Evolutionary conservation across 2,113 vertebrate species (phyloP), one percentile per base, ranked within the genome.

Genomic region (Neolamprologus ventralis): DNA sequence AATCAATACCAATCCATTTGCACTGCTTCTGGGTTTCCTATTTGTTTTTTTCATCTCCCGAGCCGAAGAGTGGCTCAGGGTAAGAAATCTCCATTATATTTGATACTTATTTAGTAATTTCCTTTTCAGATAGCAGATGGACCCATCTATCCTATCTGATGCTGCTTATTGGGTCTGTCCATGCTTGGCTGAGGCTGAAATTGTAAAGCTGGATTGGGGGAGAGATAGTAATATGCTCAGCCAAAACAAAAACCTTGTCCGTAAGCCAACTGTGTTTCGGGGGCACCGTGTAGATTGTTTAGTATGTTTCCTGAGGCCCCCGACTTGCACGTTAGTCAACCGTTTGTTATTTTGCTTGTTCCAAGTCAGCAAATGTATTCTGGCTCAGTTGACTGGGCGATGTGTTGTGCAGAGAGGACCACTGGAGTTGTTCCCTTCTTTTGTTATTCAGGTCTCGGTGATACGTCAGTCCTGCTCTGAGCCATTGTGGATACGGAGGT

Each of bases 341-440:
- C 87, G 55, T 53, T 82, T 89, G 86, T 85, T 87, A 86, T 92
- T 88, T 55, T 87, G 81, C 93, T 93, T 93, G 90, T 89, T 86
- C 86, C 83, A 63, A 95, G 88, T 94, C 94, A 95, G 94, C 93
- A 95, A 87, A 93, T 94, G 93, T 93, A 94, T 94, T 89, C 83
- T 84, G 87, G 90, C 86, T 87, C 60, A 45, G 84, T 81, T 80
- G 86, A 87, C 79, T 65, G 11, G 37, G 5, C 84, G 80, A 57
- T 81, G 87, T 87, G 94, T 78, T 82, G 87, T 93, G 85, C 35
- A 87, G 63, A 80, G 79, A 35, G 65, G 84, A 82, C 85, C 7
- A 40, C 63, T 31, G 45, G 82, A 89, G 81, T 91, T 88, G 86
- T 89, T 88, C 54, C 89, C 33, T 88, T 85, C 84, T 78, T 84